phyloP scores from a whole-genome alignment of 2,888 invertebrate genomes.

The Drosophila pseudotalamancana region DNA sequence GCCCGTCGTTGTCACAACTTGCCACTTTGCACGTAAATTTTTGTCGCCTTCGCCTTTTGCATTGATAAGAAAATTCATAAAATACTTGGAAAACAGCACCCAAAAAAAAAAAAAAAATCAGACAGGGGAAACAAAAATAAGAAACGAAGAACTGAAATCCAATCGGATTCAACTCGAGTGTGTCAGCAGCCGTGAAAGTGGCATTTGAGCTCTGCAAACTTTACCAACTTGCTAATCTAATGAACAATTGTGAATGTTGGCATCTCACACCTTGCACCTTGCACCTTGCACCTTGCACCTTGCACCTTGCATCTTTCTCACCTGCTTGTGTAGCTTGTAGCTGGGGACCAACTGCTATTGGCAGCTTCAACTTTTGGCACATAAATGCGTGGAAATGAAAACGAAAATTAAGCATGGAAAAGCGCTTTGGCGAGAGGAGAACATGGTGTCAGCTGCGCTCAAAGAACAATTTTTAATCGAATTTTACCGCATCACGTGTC shows the following conservation, averaged over 20 bases:
- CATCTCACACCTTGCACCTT: constrained; percentile 50
- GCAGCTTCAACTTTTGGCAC: constrained; percentile 67
- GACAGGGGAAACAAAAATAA: too few relatives aligned
- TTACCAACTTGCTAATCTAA: constrained; percentile 78
- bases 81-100: constrained; percentile 54
- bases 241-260: constrained; percentile 72
- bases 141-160: constrained; percentile 42
- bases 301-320: constrained; percentile 56
- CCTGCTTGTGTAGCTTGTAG: background rate
- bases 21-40: constrained; percentile 78
- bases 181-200: constrained; percentile 76
- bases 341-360: constrained; percentile 60
- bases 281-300: constrained; percentile 25
- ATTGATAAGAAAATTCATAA: constrained; percentile 80
- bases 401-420: constrained; percentile 47
- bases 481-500: constrained; percentile 50
- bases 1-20: constrained; percentile 65
- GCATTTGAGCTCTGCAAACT: constrained; percentile 73
- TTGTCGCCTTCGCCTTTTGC: constrained; percentile 67
- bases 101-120: constrained; percentile 11
- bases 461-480: constrained; percentile 64
- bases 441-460: constrained; percentile 21
- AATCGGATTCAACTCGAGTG: constrained; percentile 68
- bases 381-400: constrained; percentile 47
- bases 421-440: background rate